Evolutionary conservation across 2,113 vertebrate species (phyloP).

Genomic region (Apus apus): DNA sequence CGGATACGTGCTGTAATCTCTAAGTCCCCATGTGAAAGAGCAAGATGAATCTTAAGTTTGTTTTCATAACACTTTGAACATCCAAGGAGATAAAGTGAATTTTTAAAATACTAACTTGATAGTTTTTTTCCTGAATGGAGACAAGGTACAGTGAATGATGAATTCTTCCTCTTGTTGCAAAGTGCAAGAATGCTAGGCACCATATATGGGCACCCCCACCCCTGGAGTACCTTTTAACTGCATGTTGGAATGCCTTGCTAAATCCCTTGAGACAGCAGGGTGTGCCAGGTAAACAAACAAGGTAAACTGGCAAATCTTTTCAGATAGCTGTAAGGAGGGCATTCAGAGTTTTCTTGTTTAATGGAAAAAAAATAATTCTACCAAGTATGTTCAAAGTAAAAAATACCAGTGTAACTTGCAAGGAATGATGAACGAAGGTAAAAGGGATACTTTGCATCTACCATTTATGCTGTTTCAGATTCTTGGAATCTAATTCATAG

Average conservation of each 20-base stretch:
- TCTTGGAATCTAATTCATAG: slow-evolving; percentile 49
- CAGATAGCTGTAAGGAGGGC: too few relatives aligned
- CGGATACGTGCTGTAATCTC: background rate
- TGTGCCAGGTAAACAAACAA: background rate
- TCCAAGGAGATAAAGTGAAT: background rate
- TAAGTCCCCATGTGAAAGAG: background rate
- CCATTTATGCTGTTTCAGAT: slow-evolving; percentile 26
- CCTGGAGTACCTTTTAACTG: background rate
- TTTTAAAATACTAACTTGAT: background rate
- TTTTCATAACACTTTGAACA: background rate
- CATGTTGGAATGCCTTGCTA: background rate
- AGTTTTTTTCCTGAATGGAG: background rate
- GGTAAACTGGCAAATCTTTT: background rate
- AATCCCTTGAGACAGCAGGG: background rate
- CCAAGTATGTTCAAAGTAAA: background rate
- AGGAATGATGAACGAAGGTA: slow-evolving; percentile 3
- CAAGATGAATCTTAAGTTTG: background rate
- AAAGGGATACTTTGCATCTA: slow-evolving; percentile 15
- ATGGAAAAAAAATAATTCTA: background rate
- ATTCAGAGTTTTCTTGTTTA: background rate
- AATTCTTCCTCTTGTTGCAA: slow-evolving; percentile 2
- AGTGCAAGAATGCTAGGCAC: background rate
- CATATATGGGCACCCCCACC: background rate
- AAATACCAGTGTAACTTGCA: background rate
- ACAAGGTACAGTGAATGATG: background rate